Base-by-base conservation (phyloP, 2,888 invertebrate species). In the Andricus curvator region DNA sequence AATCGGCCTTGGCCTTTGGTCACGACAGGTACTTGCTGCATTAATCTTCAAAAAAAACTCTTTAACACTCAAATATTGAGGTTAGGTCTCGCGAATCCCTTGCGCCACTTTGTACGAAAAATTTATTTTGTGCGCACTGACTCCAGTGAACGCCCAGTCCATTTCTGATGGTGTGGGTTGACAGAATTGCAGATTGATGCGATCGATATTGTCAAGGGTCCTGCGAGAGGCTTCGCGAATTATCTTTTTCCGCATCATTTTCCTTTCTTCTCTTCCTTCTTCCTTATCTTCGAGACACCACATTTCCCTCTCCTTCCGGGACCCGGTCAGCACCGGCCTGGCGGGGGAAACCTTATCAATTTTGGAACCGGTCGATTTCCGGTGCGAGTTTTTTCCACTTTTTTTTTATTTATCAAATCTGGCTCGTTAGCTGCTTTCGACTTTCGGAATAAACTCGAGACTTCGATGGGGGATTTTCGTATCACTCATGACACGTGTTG, bases 91-190 rank as follows among this genome's bases (percentile, higher is more conserved):
- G 80, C 79, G 68, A 83, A 65, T 48, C 66, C 44, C 78, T 84
- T 87, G 89, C 88, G 87, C 87, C 86, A 85, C 83, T 84, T 81
- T 84, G 84, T 81, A 83, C 87, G 85, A 88, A 89, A 89, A 89
- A 86, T 85, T 86, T 84, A 86, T 86, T 86, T 85, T 81, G 84
- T 86, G 89, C 90, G 89, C 90, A 89, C 87, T 86, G 83, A 82
- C 86, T 83, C 87, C 85, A 89, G 91, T 91, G 90, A 91, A 91
- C 91, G 91, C 91, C 91, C 91, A 92, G 91, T 91, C 91, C 91
- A 92, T 91, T 91, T 90, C 89, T 89, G 88, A 86, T 86, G 85
- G 84, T 85, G 86, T 82, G 81, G 83, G 89, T 88, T 91, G 90
- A 90, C 91, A 89, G 89, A 90, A 90, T 88, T 86, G 89, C 89